Evolutionary conservation across 1,140 invertebrate genomes (phyloP), one percentile per base, ranked within the genome.

Genomic region (Drosophila oshimai): DNA sequence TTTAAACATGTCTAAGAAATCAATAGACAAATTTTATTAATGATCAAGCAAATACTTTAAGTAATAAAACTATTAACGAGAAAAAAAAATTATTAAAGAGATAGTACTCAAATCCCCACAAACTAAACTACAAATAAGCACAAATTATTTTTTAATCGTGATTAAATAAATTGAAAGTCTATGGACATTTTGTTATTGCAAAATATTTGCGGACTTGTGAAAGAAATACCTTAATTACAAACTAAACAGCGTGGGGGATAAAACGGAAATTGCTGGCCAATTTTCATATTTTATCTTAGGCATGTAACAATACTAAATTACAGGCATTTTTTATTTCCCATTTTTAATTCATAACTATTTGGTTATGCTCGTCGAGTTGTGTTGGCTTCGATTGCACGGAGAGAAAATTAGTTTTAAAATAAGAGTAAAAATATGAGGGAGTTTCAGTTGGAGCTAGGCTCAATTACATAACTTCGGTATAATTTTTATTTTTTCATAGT

Each of bases 291-390:
- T 62, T 44, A 58, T 58, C 24, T 15, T 9, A 36, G 51, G 6
- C 51, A 62, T 54, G 51, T 58, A 58, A 58, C 44, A 62, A 61
- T n/a, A 37, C 26, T 5, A 60, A 62, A 62, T 62, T 60, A 62
- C 53, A n/a, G 22, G 12, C 28, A 42, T 42, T 58, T 57, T 39
- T 57, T 39, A 15, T 20, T 41, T 33, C 6, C 6, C 20, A 24
- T 17, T 55, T 24, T 24, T 34, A 55, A 44, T 62, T 57, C 36
- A 61, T 61, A 61, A 61, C 22, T 17, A 62, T 62, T 42, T 57
- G 36, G 39, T 44, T 62, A 62, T 60, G 53, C 53, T 24, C 7
- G 20, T n/a, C 22, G 49, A 24, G 6, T 55, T 41, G 57, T 12
- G 24, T 61, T 26, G 51, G 50, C n/a, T 42, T 24, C n/a, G 20